These are phyloP conservation scores for Danio aesculapii DNA, from an alignment of 2,797 vertebrate species.

Conservation along the genomic window DNA sequence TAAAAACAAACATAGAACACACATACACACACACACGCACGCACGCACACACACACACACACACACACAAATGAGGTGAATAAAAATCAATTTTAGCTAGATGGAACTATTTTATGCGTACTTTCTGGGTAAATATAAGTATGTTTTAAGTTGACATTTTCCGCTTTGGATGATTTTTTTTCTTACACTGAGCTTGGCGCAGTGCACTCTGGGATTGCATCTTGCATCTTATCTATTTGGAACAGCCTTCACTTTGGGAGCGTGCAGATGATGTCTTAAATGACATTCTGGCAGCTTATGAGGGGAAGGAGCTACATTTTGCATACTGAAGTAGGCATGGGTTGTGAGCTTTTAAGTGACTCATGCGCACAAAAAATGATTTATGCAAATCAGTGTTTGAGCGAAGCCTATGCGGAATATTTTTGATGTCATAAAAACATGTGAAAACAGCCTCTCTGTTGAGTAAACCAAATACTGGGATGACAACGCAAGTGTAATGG, in stretches of 20 bases:
- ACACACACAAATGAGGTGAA: too few species aligned
- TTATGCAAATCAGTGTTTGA: neutral
- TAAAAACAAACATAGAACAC: neutral
- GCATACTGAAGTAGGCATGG: neutral
- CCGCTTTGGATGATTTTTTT: neutral
- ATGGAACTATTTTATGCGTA: constrained; percentile 7
- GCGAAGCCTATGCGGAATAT: neutral
- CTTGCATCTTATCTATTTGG: constrained; percentile 38
- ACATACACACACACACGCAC: neutral
- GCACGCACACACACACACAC: too few species aligned
- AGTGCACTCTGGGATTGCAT: constrained; percentile 33
- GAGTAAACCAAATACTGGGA: neutral
- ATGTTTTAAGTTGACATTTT: constrained; percentile 8
- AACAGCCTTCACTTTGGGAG: constrained; percentile 17
- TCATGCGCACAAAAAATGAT: constrained; percentile 2
- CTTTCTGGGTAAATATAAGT: neutral
- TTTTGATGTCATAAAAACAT: neutral
- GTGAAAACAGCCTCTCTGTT: neutral
- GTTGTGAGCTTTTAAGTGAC: neutral
- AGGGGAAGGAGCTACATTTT: constrained; percentile 8
- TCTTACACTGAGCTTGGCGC: neutral
- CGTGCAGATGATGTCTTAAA: constrained; percentile 11
- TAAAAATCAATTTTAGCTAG: neutral
- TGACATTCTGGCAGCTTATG: constrained; percentile 5
- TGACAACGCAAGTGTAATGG: neutral